Evolutionary conservation across 1,140 invertebrate genomes (phyloP), one percentile per base, ranked within the genome.

Genomic region (Samia ricini): DNA sequence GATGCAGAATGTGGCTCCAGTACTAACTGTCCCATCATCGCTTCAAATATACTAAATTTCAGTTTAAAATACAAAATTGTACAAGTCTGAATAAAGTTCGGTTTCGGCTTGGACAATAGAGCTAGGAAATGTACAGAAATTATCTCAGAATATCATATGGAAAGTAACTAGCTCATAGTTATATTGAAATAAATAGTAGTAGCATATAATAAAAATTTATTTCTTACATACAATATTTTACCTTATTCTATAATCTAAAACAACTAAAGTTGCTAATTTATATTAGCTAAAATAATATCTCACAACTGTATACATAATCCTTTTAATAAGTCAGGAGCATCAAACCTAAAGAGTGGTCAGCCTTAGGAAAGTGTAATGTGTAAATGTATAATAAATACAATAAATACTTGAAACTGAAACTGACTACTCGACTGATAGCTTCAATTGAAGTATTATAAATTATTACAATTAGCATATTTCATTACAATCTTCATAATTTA

Each of bases 141-240:
- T n/a, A n/a, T n/a, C n/a, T n/a, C n/a, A 8, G 10, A 2, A 29
- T 29, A 29, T 29, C 10, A 29, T 29, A 12, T 42, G 33, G 33
- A 42, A 42, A 1, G 4, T 4, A 42, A 1, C 8, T 15, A 15
- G 3, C 26, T 8, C 26, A 26, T 26, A 26, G 4, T 3, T 26
- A 26, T 26, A 8, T 26, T 4, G 8, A 26, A 26, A 26, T 26
- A 26, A n/a, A 55, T 21, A 20, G 22, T 21, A 55, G 1, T 55
- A 18, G 22, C 24, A 33, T 58, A 58, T 88, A 84, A 83, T 85
- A 83, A 83, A 88, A 86, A 82, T 88, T 81, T 85, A 88, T 89
- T 89, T 81, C 87, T 89, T 89, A 89, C 80, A 80, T 86, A 87
- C 78, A 88, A 87, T 86, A 83, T 70, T 71, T 89, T 84, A 80